Base-by-base conservation (phyloP, 2,888 invertebrate species). In the Melipona bicolor region DNA sequence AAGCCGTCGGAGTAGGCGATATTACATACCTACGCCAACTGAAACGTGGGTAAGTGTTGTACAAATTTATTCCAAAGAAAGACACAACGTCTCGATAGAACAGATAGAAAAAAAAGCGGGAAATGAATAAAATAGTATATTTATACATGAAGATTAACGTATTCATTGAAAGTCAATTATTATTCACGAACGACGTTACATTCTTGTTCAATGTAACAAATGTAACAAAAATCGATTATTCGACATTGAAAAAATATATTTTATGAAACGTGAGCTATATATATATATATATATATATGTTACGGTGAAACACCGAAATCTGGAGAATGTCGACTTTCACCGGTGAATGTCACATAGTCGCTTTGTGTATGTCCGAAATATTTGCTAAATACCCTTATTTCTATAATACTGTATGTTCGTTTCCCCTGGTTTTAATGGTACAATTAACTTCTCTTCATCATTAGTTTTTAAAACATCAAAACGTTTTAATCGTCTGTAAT, bases 211-310 rank as follows among this genome's bases (percentile, higher is more conserved):
- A 43, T 11, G 3, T 56, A 27, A 27, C 27, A 27, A 27, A 27
- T 27, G 27, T 27, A 27, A 27, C 27, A 27, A 1, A 27, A 27
- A 27, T 27, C 27, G 27, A 27, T 27, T 15, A 61, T 54, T 64
- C 52, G n/a, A 67, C 15, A 71, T 74, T 70, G 65, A 65, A 74
- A 74, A 65, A 70, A 50, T 24, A 32, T 43, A 61, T 82, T 71
- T 82, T 65, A 32, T 61, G 49, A 74, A 65, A 75, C 56, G 50
- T 32, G 67, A 68, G 43, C 61, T 72, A 52, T 59, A n/a, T 13
- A n/a, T 52, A 21, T 54, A 54, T 52, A 2, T 9, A 52, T 9
- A 54, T 54, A n/a, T n/a, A n/a, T n/a, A n/a, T n/a, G n/a, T n/a
- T n/a, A n/a, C n/a, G n/a, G n/a, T n/a, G n/a, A n/a, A n/a, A n/a